phyloP scores from a whole-genome alignment of 2,888 invertebrate genomes.

The Operophtera brumata region DNA sequence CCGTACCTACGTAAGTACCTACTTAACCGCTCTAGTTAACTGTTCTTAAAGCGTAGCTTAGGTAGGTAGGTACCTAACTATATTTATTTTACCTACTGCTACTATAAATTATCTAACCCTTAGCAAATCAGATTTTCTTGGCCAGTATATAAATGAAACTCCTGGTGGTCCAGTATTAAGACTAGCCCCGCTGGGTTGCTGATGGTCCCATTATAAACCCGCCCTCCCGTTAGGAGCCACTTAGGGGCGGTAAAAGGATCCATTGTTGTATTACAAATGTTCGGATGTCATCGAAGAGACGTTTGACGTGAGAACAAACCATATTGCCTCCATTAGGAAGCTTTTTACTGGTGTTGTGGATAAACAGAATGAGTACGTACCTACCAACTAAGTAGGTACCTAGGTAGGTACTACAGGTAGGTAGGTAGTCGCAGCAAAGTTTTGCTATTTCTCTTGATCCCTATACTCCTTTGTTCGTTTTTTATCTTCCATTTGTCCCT shows the following conservation, averaged over 20 bases:
- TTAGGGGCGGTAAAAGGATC: conserved; percentile 61
- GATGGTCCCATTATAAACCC: conserved; percentile 36
- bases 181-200: conserved; percentile 30
- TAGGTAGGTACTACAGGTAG: too few relatives aligned
- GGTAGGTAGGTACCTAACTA: conserved; percentile 2
- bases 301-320: conserved; percentile 74
- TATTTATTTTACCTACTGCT: too few relatives aligned
- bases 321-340: conserved; percentile 49
- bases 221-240: conserved; percentile 54
- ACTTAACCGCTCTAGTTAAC: conserved; percentile 38
- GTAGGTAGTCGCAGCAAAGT: too few relatives aligned
- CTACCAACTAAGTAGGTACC: not conserved
- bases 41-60: conserved; percentile 35
- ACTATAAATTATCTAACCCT: not conserved
- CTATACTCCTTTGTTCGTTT: too few relatives aligned
- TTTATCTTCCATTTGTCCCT: too few relatives aligned
- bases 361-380: conserved; percentile 11
- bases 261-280: conserved; percentile 77
- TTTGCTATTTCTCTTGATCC: too few relatives aligned
- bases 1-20: conserved; percentile 16
- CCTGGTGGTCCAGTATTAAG: conserved; percentile 28
- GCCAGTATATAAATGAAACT: conserved; percentile 19
- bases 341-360: conserved; percentile 16
- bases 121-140: conserved; percentile 14
- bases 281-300: conserved; percentile 68